Conservation (phyloP, 2,113 vertebrate genomes). For the Tetraodon nigroviridis region DNA sequence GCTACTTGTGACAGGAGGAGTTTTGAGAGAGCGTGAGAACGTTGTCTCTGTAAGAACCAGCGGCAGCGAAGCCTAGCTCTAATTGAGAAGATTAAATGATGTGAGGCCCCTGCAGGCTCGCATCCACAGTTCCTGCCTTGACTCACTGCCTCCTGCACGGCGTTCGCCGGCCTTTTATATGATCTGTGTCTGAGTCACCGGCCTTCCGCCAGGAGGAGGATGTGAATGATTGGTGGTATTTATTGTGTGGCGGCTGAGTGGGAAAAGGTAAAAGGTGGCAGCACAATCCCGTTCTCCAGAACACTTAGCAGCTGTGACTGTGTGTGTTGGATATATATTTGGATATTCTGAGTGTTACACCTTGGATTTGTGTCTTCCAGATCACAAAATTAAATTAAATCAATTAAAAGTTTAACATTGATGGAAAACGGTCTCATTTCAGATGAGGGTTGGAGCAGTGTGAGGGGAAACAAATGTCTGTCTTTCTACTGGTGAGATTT, state of each 20-base stretch:
- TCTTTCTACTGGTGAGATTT: neutral
- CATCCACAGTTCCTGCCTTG: conserved; percentile 4
- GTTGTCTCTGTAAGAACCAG: conserved; percentile 23
- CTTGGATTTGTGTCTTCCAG: no score
- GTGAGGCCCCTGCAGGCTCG: conserved; percentile 31
- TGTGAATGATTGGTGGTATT: conserved; percentile 34
- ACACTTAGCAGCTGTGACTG: neutral
- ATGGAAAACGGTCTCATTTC: no score
- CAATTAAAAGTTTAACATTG: no score
- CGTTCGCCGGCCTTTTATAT: no score
- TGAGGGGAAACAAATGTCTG: no score
- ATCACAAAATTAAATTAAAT: no score
- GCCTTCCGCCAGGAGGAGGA: conserved; percentile 10
- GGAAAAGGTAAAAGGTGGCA: conserved; percentile 8
- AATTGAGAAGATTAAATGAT: conserved; percentile 42
- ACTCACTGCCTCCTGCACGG: neutral
- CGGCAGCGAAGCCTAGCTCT: conserved; percentile 17
- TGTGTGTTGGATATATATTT: no score
- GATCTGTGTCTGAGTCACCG: conserved; percentile 38
- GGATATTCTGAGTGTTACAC: no score
- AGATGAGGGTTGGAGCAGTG: no score
- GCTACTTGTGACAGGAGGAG: no score
- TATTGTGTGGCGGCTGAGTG: neutral
- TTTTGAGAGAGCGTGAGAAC: neutral
- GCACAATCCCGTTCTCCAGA: neutral